A percentile compares a stretch with the other conserved stretches of the same genome.
Conservation (phyloP, 2,797 vertebrate genomes). For the Alcedo atthis region DNA sequence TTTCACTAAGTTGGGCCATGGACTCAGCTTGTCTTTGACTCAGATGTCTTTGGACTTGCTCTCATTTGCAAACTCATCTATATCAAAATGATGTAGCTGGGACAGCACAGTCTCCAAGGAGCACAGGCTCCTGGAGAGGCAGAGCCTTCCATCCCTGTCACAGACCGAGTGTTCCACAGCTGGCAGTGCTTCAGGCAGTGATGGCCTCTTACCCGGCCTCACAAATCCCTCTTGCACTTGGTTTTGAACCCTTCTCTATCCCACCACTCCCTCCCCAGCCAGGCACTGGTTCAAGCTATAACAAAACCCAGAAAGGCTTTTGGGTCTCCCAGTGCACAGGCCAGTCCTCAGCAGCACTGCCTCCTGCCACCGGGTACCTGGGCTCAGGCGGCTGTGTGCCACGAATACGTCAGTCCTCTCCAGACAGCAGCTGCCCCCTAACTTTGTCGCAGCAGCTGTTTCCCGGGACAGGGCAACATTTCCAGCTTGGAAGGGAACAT, state of each 20-base stretch:
- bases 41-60: not conserved
- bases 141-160: not conserved
- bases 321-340: rapidly evolving
- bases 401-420: not conserved
- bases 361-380: not conserved
- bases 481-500: conserved; percentile 52
- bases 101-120: rapidly evolving
- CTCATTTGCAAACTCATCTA: not conserved
- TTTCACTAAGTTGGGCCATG: not conserved
- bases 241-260: not conserved
- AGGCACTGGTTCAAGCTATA: not conserved
- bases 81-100: rapidly evolving
- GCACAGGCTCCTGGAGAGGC: not conserved
- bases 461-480: not conserved
- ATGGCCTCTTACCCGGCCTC: not conserved
- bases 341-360: rapidly evolving
- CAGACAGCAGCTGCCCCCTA: not conserved
- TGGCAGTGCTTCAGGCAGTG: rapidly evolving
- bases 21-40: not conserved
- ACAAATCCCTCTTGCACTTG: rapidly evolving
- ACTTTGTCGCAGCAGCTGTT: conserved; percentile 56
- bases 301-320: not conserved
- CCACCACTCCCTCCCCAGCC: not conserved
- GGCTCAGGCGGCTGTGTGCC: not conserved
- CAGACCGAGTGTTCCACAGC: not conserved